phyloP scores from a whole-genome alignment of 2,888 invertebrate genomes.

The Dascillus cervinus region DNA sequence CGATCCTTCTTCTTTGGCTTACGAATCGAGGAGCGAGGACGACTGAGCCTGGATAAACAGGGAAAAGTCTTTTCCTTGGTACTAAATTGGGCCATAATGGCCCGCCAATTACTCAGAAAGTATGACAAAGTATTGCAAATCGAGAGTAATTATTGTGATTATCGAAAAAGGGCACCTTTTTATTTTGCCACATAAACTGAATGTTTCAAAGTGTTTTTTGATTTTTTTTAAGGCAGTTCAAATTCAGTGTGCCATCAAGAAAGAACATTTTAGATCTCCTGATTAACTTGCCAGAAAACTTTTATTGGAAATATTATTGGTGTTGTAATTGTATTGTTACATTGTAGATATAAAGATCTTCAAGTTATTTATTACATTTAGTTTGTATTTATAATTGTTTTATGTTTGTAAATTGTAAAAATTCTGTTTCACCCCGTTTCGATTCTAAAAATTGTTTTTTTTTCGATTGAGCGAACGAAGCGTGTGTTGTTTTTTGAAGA shows the following conservation, averaged over 20 bases:
- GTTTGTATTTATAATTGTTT: constrained; percentile 26
- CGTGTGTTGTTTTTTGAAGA: constrained; percentile 8
- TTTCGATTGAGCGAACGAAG: constrained; percentile 3
- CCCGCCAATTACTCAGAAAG: too few relatives aligned
- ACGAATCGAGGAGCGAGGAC: constrained; percentile 63
- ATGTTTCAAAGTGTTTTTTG: constrained; percentile 1
- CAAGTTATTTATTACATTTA: constrained; percentile 37
- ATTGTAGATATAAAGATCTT: constrained; percentile 42
- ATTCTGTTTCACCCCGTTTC: constrained; percentile 10
- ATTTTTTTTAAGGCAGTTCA: constrained; percentile 21
- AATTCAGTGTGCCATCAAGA: constrained; percentile 37
- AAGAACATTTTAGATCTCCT: constrained; percentile 21
- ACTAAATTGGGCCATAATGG: constrained; percentile 27
- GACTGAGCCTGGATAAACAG: constrained; percentile 65
- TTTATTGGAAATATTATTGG: constrained; percentile 31
- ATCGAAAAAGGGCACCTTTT: background rate
- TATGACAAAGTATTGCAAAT: too few relatives aligned
- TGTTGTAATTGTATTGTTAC: constrained; percentile 42
- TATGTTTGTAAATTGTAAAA: constrained; percentile 26
- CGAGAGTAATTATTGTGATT: too few relatives aligned
- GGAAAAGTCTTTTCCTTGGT: constrained; percentile 41
- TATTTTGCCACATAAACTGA: background rate
- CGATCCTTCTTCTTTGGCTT: constrained; percentile 51
- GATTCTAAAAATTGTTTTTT: constrained; percentile 8
- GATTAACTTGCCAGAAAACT: constrained; percentile 34